A percentile compares a stretch with the other conserved stretches of the same genome.
These are phyloP conservation scores for Rhizoglyphus robini DNA, from an alignment of 1,140 invertebrate species.

Conservation along the genomic window DNA sequence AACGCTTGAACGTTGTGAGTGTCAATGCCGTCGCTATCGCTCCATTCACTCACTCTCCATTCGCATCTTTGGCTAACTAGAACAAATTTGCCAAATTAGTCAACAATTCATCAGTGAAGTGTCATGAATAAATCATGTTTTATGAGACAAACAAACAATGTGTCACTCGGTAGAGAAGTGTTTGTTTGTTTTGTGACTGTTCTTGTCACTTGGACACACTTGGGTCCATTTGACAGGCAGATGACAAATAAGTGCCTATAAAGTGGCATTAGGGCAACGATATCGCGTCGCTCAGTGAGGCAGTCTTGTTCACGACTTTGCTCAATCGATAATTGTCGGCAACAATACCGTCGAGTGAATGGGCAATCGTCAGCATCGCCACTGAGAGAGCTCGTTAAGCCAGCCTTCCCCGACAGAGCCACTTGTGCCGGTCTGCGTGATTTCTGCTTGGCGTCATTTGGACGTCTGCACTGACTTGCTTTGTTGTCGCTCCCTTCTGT, in stretches of 20 bases:
- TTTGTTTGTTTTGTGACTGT: no score
- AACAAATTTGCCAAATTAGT: no score
- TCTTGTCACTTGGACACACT: no score
- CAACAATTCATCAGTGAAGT: no score
- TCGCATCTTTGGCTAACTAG: no score
- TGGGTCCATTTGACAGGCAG: no score
- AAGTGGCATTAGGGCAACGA: background rate
- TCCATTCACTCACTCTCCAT: no score
- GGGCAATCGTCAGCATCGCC: background rate
- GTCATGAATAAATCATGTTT: background rate
- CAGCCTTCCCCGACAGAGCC: background rate
- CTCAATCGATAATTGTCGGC: conserved; percentile 5
- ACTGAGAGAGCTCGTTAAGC: conserved; percentile 4
- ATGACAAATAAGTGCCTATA: background rate
- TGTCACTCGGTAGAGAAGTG: no score
- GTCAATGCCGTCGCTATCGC: no score
- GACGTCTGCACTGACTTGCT: background rate
- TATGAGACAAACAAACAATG: no score
- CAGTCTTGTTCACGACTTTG: conserved; percentile 12
- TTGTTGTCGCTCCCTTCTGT: background rate
- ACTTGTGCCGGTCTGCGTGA: background rate
- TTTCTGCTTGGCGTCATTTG: background rate
- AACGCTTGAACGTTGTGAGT: no score
- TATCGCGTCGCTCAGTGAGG: background rate
- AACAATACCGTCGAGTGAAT: background rate